A percentile compares a stretch with the other conserved stretches of the same genome.
phyloP scores from a whole-genome alignment of 2,113 vertebrate genomes.

The Sceloporus undulatus region DNA sequence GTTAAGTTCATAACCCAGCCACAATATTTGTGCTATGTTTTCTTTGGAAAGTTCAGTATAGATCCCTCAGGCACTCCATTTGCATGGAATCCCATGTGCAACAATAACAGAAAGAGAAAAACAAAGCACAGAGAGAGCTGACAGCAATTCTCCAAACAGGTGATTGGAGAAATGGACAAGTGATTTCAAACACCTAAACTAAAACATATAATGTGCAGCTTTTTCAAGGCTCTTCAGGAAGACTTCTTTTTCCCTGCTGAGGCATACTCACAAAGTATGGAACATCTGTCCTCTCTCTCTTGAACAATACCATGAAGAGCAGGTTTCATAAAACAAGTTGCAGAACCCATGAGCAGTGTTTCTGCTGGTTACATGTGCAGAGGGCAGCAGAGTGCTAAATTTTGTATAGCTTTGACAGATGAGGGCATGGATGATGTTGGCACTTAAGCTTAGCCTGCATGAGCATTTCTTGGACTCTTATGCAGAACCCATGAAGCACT shows the following conservation, averaged over 20 bases:
- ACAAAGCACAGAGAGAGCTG: conserved; percentile 65
- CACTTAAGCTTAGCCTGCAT: not conserved
- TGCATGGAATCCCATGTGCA: conserved; percentile 58
- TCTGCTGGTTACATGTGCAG: conserved; percentile 41
- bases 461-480: not conserved
- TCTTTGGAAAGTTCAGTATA: conserved; percentile 70
- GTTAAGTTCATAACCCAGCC: conserved; percentile 60
- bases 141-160: conserved; percentile 60
- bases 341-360: conserved; percentile 59
- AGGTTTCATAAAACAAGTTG: conserved; percentile 48
- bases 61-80: conserved; percentile 71
- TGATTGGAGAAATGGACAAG: conserved; percentile 47
- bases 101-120: conserved; percentile 26
- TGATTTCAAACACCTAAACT: conserved; percentile 44
- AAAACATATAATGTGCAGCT: conserved; percentile 40
- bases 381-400: conserved; percentile 34
- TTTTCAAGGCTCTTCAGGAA: conserved; percentile 51
- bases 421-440: too few relatives aligned
- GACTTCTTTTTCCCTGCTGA: conserved; percentile 63
- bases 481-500: too few relatives aligned
- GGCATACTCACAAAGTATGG: conserved; percentile 52
- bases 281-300: conserved; percentile 54
- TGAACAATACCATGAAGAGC: conserved; percentile 53
- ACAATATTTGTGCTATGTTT: conserved; percentile 69
- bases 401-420: too few relatives aligned